Conservation (phyloP, 2,888 invertebrate genomes). For the Drosophila picticornis region DNA sequence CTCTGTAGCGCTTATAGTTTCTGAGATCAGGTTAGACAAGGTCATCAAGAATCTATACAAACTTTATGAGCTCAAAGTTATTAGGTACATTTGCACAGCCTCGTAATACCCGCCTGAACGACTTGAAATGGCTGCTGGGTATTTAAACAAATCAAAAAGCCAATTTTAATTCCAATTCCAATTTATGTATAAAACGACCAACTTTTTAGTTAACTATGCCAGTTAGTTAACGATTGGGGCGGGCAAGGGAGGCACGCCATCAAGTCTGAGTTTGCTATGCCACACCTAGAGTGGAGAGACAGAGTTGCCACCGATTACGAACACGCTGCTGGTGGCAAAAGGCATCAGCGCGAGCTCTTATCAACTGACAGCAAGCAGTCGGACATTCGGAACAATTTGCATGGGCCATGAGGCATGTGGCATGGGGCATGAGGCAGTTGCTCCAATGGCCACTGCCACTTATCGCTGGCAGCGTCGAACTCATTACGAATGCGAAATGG, state of each 20-base stretch:
- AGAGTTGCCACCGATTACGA: constrained; percentile 48
- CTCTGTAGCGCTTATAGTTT: neutral
- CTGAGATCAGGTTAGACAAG: neutral
- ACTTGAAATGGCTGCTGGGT: neutral
- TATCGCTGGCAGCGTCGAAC: constrained; percentile 47
- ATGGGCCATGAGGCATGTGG: constrained; percentile 21
- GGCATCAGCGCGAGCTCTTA: constrained; percentile 58
- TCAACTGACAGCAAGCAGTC: constrained; percentile 69
- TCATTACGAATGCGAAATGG: constrained; percentile 72
- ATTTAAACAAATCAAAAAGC: constrained; percentile 9
- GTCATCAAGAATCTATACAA: neutral
- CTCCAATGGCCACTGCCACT: constrained; percentile 26
- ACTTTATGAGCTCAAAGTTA: neutral
- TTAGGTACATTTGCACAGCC: neutral
- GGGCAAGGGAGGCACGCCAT: neutral
- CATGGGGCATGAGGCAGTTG: constrained; percentile 20
- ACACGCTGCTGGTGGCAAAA: constrained; percentile 64
- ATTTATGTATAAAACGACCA: constrained; percentile 51
- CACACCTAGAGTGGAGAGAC: constrained; percentile 22
- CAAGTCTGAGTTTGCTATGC: constrained; percentile 11
- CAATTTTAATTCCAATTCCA: constrained; percentile 39
- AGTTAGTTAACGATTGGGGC: constrained; percentile 3
- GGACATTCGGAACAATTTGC: constrained; percentile 50
- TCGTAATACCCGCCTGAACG: neutral
- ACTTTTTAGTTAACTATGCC: constrained; percentile 37